A percentile compares a stretch with the other conserved stretches of the same genome.
Conservation (phyloP, 1,140 invertebrate species). For the Trichoplusia ni region DNA sequence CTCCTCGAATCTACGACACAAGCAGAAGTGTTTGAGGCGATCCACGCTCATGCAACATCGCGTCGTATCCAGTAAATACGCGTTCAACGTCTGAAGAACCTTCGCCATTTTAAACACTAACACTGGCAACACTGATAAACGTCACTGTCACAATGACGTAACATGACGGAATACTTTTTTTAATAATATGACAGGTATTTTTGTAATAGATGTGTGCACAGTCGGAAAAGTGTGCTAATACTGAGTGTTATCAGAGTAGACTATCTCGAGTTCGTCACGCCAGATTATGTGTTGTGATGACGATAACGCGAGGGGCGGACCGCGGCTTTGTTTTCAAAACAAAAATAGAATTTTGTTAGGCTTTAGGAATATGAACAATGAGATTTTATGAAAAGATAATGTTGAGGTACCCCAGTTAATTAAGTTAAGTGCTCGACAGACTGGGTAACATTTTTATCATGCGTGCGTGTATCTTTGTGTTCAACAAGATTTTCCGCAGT, state of each 20-base stretch:
- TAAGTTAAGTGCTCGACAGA: no score
- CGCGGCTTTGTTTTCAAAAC: slow-evolving; percentile 29
- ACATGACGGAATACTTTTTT: slow-evolving; percentile 27
- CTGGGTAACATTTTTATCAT: no score
- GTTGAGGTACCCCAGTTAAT: no score
- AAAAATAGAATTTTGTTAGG: slow-evolving; percentile 17
- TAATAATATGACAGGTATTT: slow-evolving; percentile 27
- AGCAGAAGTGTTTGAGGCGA: slow-evolving; percentile 71
- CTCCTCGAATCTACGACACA: slow-evolving; percentile 63
- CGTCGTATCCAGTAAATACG: slow-evolving; percentile 62
- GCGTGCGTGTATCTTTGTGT: neutral
- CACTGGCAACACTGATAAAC: slow-evolving; percentile 36
- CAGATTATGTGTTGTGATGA: slow-evolving; percentile 70
- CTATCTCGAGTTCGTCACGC: slow-evolving; percentile 75
- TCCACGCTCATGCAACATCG: slow-evolving; percentile 69
- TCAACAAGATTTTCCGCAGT: neutral
- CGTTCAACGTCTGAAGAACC: slow-evolving; percentile 68
- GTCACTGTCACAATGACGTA: slow-evolving; percentile 39
- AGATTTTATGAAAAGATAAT: neutral
- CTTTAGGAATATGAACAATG: neutral
- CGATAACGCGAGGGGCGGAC: slow-evolving; percentile 53
- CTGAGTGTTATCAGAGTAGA: slow-evolving; percentile 70
- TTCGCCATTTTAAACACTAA: slow-evolving; percentile 56
- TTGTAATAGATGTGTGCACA: slow-evolving; percentile 44
- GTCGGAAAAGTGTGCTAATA: slow-evolving; percentile 51